Conservation (phyloP, 2,888 invertebrate genomes). For the Mesorhabditis sp. region DNA sequence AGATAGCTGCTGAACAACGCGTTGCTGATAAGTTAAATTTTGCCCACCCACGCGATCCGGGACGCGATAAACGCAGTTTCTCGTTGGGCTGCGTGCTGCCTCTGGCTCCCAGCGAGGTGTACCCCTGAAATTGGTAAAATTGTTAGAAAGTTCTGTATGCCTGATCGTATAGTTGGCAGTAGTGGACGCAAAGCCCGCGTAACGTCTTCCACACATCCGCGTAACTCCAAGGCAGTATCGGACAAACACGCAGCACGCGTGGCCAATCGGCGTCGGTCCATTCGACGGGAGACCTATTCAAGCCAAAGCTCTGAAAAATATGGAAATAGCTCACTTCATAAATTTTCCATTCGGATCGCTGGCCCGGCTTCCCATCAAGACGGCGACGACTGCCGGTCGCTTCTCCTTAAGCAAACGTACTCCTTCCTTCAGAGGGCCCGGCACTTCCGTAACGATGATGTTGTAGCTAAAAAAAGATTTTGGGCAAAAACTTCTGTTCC, state of each 20-base stretch:
- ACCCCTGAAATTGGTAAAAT: conserved; percentile 66
- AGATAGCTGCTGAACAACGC: conserved; percentile 25
- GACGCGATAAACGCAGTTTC: conserved; percentile 13
- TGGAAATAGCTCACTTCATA: conserved; percentile 27
- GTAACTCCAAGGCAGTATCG: conserved; percentile 40
- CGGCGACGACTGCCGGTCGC: conserved; percentile 71
- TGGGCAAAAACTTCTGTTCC: conserved; percentile 6
- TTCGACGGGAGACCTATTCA: conserved; percentile 29
- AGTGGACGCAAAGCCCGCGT: conserved; percentile 74
- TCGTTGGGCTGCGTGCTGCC: conserved; percentile 69
- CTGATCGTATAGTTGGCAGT: conserved; percentile 81
- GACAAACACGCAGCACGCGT: conserved; percentile 71
- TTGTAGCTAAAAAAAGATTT: conserved; percentile 64
- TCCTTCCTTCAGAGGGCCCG: conserved; percentile 73
- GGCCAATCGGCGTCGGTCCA: conserved; percentile 86
- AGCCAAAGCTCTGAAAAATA: background rate
- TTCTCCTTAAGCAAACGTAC: conserved; percentile 67
- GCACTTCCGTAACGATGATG: conserved; percentile 70
- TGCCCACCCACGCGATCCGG: conserved; percentile 15
- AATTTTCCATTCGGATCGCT: conserved; percentile 69
- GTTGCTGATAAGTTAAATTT: conserved; percentile 8
- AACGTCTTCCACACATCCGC: conserved; percentile 86
- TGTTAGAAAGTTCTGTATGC: background rate
- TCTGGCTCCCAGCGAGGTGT: conserved; percentile 80
- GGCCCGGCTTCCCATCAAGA: conserved; percentile 84